A percentile compares a stretch with the other conserved stretches of the same genome.
Evolutionary conservation across 2,888 invertebrate species (phyloP).

Genomic region (Pyrocoelia pectoralis): DNA sequence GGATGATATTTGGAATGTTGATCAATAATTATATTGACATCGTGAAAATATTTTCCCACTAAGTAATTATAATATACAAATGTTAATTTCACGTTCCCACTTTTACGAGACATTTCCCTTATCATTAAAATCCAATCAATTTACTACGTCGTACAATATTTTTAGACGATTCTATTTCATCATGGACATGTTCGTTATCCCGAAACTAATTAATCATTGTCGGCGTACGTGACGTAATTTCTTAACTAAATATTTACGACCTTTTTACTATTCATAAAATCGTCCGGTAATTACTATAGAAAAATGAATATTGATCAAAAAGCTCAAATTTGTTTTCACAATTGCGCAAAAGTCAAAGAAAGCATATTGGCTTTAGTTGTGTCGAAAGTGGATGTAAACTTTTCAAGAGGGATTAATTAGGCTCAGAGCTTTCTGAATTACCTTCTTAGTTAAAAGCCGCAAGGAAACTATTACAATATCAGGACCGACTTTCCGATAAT

Average conservation of each 20-base stretch:
- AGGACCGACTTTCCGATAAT: background rate
- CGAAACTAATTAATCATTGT: conserved; percentile 5
- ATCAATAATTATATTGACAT: conserved; percentile 34
- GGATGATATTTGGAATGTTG: conserved; percentile 42
- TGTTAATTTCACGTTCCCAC: conserved; percentile 15
- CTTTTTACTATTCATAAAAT: background rate
- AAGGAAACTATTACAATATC: background rate
- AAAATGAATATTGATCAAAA: too few species aligned
- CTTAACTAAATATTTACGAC: background rate
- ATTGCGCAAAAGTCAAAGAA: background rate
- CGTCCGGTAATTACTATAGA: background rate
- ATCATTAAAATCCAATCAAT: conserved; percentile 3
- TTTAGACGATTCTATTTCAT: background rate
- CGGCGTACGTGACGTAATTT: background rate
- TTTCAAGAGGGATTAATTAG: background rate
- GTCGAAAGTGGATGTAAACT: background rate
- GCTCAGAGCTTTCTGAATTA: background rate
- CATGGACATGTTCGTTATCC: background rate
- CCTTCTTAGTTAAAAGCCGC: background rate
- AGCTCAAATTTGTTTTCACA: background rate
- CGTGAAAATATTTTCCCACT: conserved; percentile 15
- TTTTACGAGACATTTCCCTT: background rate
- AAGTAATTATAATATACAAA: conserved; percentile 16
- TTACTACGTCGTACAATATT: background rate
- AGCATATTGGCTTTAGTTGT: background rate